Conservation (phyloP, 2,113 vertebrate species). For the Accipiter cooperii region DNA sequence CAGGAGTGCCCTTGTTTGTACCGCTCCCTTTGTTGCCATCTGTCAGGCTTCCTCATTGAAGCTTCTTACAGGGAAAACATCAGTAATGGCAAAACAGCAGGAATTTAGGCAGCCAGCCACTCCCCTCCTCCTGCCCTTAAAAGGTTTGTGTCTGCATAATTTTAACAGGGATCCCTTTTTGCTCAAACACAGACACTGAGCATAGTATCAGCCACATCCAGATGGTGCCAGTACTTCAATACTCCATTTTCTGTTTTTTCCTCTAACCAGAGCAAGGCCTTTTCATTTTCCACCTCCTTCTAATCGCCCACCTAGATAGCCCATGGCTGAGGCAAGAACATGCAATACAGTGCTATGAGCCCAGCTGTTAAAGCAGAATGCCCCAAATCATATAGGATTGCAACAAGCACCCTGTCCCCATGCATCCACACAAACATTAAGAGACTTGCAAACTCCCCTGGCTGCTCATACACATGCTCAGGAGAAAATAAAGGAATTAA, state of each 20-base stretch:
- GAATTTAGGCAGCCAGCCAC: constrained; percentile 19
- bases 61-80: constrained; percentile 18
- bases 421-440: fast-evolving
- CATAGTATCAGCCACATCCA: neutral
- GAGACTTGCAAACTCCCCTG: neutral
- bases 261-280: neutral
- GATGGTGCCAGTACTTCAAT: neutral
- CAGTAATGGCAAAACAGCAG: constrained; percentile 18
- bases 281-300: neutral
- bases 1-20: constrained; percentile 19
- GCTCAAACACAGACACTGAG: neutral
- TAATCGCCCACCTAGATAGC: neutral
- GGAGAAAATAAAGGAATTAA: neutral
- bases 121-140: neutral
- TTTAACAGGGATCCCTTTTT: constrained; percentile 13
- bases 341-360: fast-evolving
- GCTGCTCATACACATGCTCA: neutral
- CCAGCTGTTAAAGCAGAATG: neutral
- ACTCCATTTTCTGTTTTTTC: neutral
- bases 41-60: constrained; percentile 28
- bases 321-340: neutral
- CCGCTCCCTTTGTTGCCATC: constrained; percentile 49
- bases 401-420: neutral
- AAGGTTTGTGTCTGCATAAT: neutral
- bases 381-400: neutral